These are phyloP conservation scores for Calonectris borealis DNA, from an alignment of 2,113 vertebrate species.

Conservation along the genomic window DNA sequence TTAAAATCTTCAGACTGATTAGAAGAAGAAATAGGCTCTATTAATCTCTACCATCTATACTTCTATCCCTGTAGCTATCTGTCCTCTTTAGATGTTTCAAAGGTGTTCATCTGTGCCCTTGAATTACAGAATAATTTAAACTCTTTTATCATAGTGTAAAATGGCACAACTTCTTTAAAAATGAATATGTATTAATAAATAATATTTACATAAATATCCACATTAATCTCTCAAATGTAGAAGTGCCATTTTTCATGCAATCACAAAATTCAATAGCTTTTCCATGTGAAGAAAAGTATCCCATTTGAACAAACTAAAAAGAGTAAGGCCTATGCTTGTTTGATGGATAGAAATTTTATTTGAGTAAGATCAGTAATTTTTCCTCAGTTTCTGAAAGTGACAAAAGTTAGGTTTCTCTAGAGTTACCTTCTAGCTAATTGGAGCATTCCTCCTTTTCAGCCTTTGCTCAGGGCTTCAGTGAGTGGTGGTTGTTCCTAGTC, in stretches of 20 bases:
- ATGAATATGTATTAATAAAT: constrained; percentile 1
- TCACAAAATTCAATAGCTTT: not conserved
- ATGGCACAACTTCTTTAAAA: not conserved
- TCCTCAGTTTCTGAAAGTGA: not conserved
- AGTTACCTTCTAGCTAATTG: not conserved
- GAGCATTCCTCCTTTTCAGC: not conserved
- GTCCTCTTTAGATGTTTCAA: constrained; percentile 10
- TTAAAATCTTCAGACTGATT: constrained; percentile 63
- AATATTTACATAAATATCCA: constrained; percentile 4
- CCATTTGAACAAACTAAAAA: not conserved
- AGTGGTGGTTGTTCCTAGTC: not conserved
- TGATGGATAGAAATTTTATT: not conserved
- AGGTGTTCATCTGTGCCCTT: constrained; percentile 21
- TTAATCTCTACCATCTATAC: constrained; percentile 1
- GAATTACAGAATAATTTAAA: not conserved
- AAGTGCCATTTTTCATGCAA: not conserved
- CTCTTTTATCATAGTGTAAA: not conserved
- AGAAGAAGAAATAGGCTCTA: constrained; percentile 21
- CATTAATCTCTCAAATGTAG: not conserved
- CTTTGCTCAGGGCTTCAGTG: not conserved
- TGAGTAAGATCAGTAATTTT: not conserved
- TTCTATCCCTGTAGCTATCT: not conserved
- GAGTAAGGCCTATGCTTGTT: not conserved
- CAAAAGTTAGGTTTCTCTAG: not conserved
- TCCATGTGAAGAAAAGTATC: not conserved